phyloP scores from a whole-genome alignment of 1,140 invertebrate genomes.

The Mylabris phalerata region DNA sequence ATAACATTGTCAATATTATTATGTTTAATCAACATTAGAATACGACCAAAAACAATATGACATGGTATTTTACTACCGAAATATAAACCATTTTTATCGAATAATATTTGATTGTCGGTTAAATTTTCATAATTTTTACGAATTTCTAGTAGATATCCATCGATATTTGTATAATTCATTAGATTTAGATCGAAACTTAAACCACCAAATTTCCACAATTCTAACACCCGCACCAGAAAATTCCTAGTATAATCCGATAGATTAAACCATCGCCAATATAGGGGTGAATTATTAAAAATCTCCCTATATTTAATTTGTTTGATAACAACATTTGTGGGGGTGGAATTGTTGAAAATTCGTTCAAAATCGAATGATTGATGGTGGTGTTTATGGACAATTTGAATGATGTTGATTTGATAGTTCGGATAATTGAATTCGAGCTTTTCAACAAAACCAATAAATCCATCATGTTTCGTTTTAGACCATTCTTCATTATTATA shows the following conservation, averaged over 20 bases:
- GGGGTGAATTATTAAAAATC: constrained; percentile 25
- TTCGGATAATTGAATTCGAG: background rate
- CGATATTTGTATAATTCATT: background rate
- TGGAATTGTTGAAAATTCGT: constrained; percentile 20
- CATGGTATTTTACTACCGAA: too few species aligned
- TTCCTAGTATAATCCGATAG: constrained; percentile 22
- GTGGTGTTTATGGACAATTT: too few species aligned
- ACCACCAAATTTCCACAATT: constrained; percentile 35
- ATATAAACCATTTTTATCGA: background rate
- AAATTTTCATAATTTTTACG: background rate
- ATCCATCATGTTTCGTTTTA: too few species aligned
- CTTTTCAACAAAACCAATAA: too few species aligned
- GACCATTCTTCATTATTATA: too few species aligned
- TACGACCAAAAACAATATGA: too few species aligned
- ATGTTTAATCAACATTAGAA: too few species aligned
- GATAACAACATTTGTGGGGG: constrained; percentile 17
- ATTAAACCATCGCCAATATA: constrained; percentile 25
- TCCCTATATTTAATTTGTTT: constrained; percentile 23
- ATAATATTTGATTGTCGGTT: background rate
- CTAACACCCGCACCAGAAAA: constrained; percentile 30
- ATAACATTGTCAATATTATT: background rate
- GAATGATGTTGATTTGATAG: constrained; percentile 8
- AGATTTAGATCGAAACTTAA: constrained; percentile 27
- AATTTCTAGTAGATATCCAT: background rate
- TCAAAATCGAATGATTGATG: too few species aligned